These are phyloP conservation scores for Toxonevra muliebris DNA, from an alignment of 2,888 invertebrate species.

Conservation along the genomic window DNA sequence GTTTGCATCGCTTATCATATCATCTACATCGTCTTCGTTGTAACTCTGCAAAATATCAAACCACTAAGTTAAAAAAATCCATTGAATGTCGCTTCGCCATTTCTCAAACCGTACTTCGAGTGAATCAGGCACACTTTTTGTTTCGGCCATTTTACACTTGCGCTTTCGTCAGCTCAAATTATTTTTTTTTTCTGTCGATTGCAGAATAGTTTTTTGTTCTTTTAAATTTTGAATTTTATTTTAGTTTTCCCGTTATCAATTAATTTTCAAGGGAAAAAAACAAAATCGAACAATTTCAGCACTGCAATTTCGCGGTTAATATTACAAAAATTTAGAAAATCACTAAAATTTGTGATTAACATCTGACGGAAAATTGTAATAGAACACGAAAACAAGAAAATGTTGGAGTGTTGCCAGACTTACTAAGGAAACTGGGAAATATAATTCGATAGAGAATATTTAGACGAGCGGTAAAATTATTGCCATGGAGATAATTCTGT, in stretches of 20 bases:
- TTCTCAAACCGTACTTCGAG: neutral
- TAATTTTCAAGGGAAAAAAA: neutral
- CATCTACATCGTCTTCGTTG: conserved; percentile 31
- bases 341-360: conserved; percentile 19
- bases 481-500: no score
- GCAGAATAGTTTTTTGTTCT: conserved; percentile 10
- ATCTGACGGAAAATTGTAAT: conserved; percentile 17
- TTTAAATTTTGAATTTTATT: conserved; percentile 5
- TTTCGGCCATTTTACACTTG: conserved; percentile 23
- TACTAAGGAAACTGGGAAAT: no score
- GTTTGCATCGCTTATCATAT: conserved; percentile 34
- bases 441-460: no score
- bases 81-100: conserved; percentile 10
- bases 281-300: neutral
- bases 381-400: neutral
- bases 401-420: no score
- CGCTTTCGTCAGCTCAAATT: conserved; percentile 14
- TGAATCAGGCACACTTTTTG: conserved; percentile 4
- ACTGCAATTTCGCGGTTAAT: conserved; percentile 21
- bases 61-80: conserved; percentile 8
- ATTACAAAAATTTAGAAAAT: conserved; percentile 19
- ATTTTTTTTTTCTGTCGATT: conserved; percentile 1
- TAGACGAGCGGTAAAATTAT: no score
- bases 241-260: neutral
- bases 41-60: conserved; percentile 4